Base-by-base conservation (phyloP, 2,113 vertebrate species). In the Ursus arctos region DNA sequence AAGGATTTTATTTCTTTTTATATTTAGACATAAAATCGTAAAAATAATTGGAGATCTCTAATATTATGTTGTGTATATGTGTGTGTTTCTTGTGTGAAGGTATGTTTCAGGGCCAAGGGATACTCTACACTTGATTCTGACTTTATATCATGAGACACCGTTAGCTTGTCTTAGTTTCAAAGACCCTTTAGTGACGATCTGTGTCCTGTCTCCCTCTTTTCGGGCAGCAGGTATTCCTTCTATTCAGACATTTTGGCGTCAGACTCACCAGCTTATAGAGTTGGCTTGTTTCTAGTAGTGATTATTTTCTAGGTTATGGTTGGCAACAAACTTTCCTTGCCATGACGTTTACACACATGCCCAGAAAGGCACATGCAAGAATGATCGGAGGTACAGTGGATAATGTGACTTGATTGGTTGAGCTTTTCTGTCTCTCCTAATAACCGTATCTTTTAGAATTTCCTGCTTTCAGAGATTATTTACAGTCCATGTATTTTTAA, bases 401-500 rank as follows among this genome's bases (percentile, higher is more conserved):
- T 55, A 65, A 61, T 21, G 9, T 90, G 28, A 80, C 24, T 83
- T 87, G 69, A 49, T 91, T 94, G 67, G 49, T 91, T 77, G 72
- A 79, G 13, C 59, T 96, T 89, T 83, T 51, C 24, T 94, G 1
- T 83, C 6, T 93, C 5, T 88, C 43, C 28, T 91, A 92, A 71
- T 72, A 92, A 59, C 12, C 61, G 6, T 40, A 55, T 76, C 28
- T 92, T 55, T 91, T 67, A 87, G 80, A 67, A 67, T 49, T 79
- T 94, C 51, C 22, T 92, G 3, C 65, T 95, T 94, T 61, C 40
- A 83, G 61, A 51, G 18, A 93, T 93, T 49, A 87, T 55, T 89
- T 86, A 59, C 31, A 36, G 59, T 95, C 18, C 74, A 28, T 63
- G 13, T 88, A 91, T 77, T 97, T 94, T 88, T 92, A 71, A 93